These are phyloP conservation scores for Alauda arvensis DNA, from an alignment of 2,797 vertebrate genomes.

Conservation along the genomic window DNA sequence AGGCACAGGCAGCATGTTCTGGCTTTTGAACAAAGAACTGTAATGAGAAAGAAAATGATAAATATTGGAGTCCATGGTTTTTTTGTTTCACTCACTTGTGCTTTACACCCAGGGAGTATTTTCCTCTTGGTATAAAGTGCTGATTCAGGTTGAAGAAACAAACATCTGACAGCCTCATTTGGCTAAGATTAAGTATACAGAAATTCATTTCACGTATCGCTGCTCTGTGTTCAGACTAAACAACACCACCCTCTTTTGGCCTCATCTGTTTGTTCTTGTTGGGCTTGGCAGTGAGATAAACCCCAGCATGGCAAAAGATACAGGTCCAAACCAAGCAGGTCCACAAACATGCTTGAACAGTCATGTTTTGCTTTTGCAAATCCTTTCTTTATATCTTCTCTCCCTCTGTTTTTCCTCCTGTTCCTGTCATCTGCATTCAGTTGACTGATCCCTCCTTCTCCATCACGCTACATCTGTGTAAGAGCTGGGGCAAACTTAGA, in stretches of 20 bases:
- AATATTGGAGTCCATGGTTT: slow-evolving; percentile 24
- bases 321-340: neutral
- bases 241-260: neutral
- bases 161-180: slow-evolving; percentile 60
- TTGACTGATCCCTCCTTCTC: neutral
- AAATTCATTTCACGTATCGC: slow-evolving; percentile 47
- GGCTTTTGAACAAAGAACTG: neutral
- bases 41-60: slow-evolving; percentile 42
- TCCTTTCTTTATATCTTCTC: neutral
- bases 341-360: neutral
- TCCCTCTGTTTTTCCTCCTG: neutral
- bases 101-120: slow-evolving; percentile 2
- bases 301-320: neutral
- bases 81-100: neutral
- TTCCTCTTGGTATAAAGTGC: slow-evolving; percentile 41
- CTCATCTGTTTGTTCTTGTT: slow-evolving; percentile 21
- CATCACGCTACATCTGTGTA: neutral
- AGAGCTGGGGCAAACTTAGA: neutral
- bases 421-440: neutral
- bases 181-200: slow-evolving; percentile 57
- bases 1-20: neutral
- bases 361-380: neutral
- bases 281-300: neutral
- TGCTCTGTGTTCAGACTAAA: slow-evolving; percentile 40
- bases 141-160: slow-evolving; percentile 46